Percentiles rank a stretch among this genome's conserved stretches.
These are phyloP conservation scores for Aphaenogaster rudis DNA, from an alignment of 1,140 invertebrate genomes.

Conservation along the genomic window DNA sequence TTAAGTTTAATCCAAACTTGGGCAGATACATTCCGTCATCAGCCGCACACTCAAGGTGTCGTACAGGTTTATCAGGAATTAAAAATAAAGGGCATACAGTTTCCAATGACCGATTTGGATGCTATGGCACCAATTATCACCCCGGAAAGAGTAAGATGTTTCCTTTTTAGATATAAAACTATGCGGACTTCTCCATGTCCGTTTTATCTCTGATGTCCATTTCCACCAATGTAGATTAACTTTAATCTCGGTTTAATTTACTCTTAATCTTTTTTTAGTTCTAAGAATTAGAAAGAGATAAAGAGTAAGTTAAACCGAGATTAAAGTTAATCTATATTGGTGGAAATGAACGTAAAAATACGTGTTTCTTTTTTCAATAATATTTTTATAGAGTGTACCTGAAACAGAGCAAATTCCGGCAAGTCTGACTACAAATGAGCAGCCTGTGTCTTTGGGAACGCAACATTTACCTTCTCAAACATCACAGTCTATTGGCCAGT, in stretches of 20 bases:
- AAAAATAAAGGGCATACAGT: constrained; percentile 98
- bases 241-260: too few relatives aligned
- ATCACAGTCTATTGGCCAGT: constrained; percentile 76
- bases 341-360: constrained; percentile 4
- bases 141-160: constrained; percentile 94
- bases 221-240: too few relatives aligned
- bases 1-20: constrained; percentile 98
- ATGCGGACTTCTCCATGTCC: background rate
- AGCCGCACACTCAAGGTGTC: constrained; percentile 96
- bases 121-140: constrained; percentile 98
- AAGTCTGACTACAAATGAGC: constrained; percentile 71
- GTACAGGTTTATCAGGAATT: constrained; percentile 97
- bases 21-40: constrained; percentile 98
- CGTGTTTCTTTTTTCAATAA: constrained; percentile 28
- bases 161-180: background rate
- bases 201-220: background rate
- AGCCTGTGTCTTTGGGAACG: constrained; percentile 67
- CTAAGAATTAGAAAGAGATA: too few relatives aligned
- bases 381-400: constrained; percentile 88
- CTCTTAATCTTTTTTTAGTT: too few relatives aligned
- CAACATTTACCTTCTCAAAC: constrained; percentile 68
- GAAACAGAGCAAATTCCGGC: constrained; percentile 81
- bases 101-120: constrained; percentile 98
- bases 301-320: too few relatives aligned
- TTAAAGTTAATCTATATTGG: too few relatives aligned